Base-by-base conservation (phyloP, 2,113 vertebrate genomes). In the Axis porcinus region DNA sequence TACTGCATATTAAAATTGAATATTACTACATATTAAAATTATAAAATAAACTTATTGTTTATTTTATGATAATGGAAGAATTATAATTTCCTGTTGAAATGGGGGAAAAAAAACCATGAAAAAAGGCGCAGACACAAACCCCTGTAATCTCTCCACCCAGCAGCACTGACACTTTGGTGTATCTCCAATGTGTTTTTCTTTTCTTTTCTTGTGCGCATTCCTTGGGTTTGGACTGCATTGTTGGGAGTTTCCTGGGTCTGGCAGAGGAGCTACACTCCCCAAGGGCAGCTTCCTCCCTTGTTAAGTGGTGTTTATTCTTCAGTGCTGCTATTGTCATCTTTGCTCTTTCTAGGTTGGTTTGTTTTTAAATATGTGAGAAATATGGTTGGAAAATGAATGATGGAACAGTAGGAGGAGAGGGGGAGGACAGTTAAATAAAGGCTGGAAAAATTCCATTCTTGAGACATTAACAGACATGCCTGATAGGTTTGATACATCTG, bases 281-380 rank as follows among this genome's bases (percentile, higher is more conserved):
- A 9, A 16, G 6, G 28, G 30, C 17, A 28, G 45, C 45, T 54
- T 15, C 23, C 50, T 89, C 9, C 21, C n/a, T 30, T 54, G 19
- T 36, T 64, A 60, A 43, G 9, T 43, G 57, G 33, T 91, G 21
- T 23, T 76, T n/a, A 16, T n/a, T 43, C 57, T 89, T 93, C 81
- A 47, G n/a, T 4, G 1, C 30, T 23, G 7, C 58, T 86, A 0
- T 57, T 62, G 85, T 81, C 79, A 43, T 81, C 30, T 89, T 74
- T 57, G 76, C 10, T 91, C 28, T 54, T 96, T 78, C 67, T 91
- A 86, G 55, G 5, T 96, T 89, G 62, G 47, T 92, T 83, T 16
- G 62, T 95, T 95, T 95, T 97, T 84, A 92, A 95, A 85, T 81
- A 64, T 83, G 55, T 81, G 54, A 95, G 84, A 83, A 81, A 55